These are phyloP conservation scores for Anoura caudifer DNA, from an alignment of 2,113 vertebrate genomes.

Conservation along the genomic window DNA sequence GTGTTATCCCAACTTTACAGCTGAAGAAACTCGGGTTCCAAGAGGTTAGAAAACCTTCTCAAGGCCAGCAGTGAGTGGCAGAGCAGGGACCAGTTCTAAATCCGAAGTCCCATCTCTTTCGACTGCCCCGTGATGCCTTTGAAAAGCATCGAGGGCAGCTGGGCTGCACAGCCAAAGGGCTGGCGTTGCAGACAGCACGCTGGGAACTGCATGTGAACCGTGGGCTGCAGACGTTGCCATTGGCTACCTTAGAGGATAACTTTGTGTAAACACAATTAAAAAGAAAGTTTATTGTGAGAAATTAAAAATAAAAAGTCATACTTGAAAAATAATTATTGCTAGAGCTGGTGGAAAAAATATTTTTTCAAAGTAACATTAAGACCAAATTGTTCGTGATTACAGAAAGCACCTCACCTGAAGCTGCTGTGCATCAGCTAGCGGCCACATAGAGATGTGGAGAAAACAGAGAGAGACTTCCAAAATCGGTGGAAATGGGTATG, in stretches of 20 bases:
- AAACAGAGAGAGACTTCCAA: not conserved
- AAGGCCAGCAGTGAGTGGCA: not conserved
- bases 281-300: constrained; percentile 5
- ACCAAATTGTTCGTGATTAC: not conserved
- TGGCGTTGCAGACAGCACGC: not conserved
- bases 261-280: not conserved
- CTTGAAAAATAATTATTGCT: not conserved
- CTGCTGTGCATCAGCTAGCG: not conserved
- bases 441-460: not conserved
- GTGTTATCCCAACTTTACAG: not conserved
- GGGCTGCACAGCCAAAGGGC: not conserved
- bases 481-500: not conserved
- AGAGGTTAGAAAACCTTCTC: not conserved
- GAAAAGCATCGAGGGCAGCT: not conserved
- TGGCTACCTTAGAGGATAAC: not conserved
- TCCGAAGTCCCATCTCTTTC: not conserved
- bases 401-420: not conserved
- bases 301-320: not conserved
- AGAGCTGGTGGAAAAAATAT: not conserved
- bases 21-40: not conserved
- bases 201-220: not conserved
- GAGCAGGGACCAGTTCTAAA: not conserved
- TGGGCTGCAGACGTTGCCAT: not conserved
- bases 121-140: not conserved
- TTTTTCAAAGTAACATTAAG: constrained; percentile 13